Conservation (phyloP, 2,113 vertebrate genomes). For the Entelurus aequoreus region DNA sequence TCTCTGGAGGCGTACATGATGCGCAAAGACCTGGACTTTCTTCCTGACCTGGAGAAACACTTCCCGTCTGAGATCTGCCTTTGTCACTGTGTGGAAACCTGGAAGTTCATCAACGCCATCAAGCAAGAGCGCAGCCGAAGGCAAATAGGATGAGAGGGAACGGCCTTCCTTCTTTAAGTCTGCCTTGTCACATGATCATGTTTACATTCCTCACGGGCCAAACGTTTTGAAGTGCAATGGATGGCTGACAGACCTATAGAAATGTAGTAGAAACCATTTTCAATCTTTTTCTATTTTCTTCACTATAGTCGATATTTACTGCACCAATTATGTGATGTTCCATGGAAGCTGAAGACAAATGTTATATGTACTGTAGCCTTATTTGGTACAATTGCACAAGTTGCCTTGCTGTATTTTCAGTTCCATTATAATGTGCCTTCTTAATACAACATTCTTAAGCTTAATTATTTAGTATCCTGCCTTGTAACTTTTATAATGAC, state of each 20-base stretch:
- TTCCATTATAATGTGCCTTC: too few relatives aligned
- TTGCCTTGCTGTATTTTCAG: too few relatives aligned
- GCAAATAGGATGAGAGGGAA: constrained; percentile 18
- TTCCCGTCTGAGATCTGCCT: constrained; percentile 79
- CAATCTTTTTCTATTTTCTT: constrained; percentile 3
- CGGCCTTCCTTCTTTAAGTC: neutral
- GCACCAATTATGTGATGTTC: too few relatives aligned
- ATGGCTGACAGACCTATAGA: neutral
- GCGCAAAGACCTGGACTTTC: constrained; percentile 68
- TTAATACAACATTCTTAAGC: too few relatives aligned
- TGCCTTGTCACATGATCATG: constrained; percentile 5
- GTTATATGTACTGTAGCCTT: too few relatives aligned
- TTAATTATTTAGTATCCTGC: neutral
- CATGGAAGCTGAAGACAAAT: too few relatives aligned
- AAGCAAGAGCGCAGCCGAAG: constrained; percentile 66
- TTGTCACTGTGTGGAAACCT: constrained; percentile 70
- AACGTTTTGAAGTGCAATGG: neutral
- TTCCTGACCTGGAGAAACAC: constrained; percentile 63
- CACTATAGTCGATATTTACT: too few relatives aligned
- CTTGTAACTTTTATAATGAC: too few relatives aligned
- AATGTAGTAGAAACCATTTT: neutral
- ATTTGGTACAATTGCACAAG: too few relatives aligned
- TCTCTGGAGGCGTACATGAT: constrained; percentile 76
- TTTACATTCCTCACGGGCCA: constrained; percentile 34
- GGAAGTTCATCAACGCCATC: constrained; percentile 76